phyloP scores from a whole-genome alignment of 2,113 vertebrate genomes.

The Menura novaehollandiae region DNA sequence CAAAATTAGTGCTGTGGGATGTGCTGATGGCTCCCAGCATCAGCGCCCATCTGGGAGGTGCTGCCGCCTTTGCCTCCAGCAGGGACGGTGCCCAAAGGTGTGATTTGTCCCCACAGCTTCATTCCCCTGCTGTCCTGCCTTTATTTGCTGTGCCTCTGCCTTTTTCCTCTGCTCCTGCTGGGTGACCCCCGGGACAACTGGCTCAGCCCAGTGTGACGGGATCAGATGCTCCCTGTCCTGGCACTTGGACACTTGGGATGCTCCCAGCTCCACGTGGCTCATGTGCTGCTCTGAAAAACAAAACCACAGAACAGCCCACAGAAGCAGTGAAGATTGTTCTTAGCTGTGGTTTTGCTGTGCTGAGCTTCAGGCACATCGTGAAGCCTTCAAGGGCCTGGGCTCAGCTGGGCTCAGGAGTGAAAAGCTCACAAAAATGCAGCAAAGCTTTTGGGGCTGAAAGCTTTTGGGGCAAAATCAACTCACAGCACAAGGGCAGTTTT shows the following conservation, averaged over 20 bases:
- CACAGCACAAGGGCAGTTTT: background rate
- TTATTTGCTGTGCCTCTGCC: background rate
- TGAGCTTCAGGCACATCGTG: background rate
- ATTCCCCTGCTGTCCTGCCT: background rate
- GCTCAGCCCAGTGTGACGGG: background rate
- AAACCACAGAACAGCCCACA: background rate
- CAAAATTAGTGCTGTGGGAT: too few species aligned
- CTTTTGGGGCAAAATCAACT: background rate
- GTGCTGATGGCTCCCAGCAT: background rate
- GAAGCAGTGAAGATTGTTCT: background rate
- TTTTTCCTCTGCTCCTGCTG: background rate
- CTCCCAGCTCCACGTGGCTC: background rate
- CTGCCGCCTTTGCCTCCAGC: background rate
- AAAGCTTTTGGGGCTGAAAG: background rate
- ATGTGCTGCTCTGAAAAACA: background rate
- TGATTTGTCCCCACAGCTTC: background rate
- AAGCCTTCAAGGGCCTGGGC: background rate
- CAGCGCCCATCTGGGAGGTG: background rate
- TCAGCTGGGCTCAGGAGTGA: background rate
- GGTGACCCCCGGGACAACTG: background rate
- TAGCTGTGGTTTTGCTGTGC: background rate
- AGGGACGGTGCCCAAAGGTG: background rate
- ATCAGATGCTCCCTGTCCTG: background rate
- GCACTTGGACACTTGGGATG: background rate
- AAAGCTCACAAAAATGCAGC: background rate